phyloP scores from a whole-genome alignment of 2,888 invertebrate genomes.

The Pilophorus perplexus region DNA sequence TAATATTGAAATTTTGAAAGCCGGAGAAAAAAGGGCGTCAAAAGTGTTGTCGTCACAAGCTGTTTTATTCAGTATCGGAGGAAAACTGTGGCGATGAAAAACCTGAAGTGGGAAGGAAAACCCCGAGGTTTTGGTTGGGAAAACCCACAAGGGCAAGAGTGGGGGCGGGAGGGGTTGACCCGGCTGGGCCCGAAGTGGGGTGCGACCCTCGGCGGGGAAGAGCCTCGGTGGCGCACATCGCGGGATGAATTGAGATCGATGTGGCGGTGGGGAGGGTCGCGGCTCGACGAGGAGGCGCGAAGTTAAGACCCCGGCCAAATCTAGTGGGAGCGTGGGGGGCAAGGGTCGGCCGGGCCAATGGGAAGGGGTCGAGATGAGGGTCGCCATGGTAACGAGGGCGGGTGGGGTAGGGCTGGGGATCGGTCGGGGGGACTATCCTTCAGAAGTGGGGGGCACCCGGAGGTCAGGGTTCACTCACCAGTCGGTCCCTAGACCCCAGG shows the following conservation, averaged over 20 bases:
- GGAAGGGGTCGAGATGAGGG: slow-evolving; percentile 43
- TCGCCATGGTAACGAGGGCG: slow-evolving; percentile 42
- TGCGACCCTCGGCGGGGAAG: slow-evolving; percentile 37
- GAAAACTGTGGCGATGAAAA: too few species aligned
- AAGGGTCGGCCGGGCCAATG: slow-evolving; percentile 47
- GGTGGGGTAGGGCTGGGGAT: slow-evolving; percentile 37
- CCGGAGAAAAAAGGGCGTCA: too few species aligned
- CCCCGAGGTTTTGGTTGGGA: not conserved
- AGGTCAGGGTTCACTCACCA: slow-evolving; percentile 43
- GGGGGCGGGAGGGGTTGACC: slow-evolving; percentile 31
- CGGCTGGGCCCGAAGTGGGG: slow-evolving; percentile 31
- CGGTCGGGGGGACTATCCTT: slow-evolving; percentile 42
- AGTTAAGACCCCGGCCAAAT: slow-evolving; percentile 43
- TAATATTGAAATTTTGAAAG: too few species aligned
- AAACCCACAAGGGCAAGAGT: too few species aligned
- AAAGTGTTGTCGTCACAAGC: too few species aligned
- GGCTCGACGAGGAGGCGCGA: slow-evolving; percentile 38
- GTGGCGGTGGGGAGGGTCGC: slow-evolving; percentile 2
- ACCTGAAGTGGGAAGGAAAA: not conserved
- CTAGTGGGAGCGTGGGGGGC: slow-evolving; percentile 44
- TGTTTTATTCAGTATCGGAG: too few species aligned
- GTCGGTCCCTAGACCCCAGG: slow-evolving; percentile 40
- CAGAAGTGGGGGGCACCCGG: slow-evolving; percentile 41
- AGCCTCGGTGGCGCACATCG: not conserved
- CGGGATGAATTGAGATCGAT: slow-evolving; percentile 42